These are phyloP conservation scores for Drosophila prostipennis DNA, from an alignment of 2,888 invertebrate species.

Conservation along the genomic window DNA sequence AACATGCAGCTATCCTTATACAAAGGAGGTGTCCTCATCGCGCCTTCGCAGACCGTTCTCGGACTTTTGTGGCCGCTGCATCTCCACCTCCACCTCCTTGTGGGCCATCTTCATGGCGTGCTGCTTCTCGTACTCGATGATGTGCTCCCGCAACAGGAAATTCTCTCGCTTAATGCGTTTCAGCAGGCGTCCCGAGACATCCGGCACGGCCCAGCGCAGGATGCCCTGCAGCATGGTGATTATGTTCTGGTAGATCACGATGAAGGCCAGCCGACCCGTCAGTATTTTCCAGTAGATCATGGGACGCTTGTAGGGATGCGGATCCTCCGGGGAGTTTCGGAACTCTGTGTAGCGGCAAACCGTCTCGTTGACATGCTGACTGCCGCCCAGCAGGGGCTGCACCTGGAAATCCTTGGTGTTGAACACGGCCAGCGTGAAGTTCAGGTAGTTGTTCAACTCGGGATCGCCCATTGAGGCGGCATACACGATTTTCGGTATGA, in stretches of 20 bases:
- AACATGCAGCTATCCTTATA: constrained; percentile 54
- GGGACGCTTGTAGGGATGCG: constrained; percentile 86
- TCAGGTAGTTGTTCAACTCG: constrained; percentile 88
- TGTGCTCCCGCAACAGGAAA: constrained; percentile 89
- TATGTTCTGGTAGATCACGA: constrained; percentile 91
- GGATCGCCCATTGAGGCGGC: constrained; percentile 83
- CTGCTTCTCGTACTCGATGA: constrained; percentile 87
- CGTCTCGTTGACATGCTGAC: constrained; percentile 81
- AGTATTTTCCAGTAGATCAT: constrained; percentile 90
- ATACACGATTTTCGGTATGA: constrained; percentile 92
- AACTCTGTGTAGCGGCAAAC: constrained; percentile 89
- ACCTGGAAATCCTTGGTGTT: constrained; percentile 86
- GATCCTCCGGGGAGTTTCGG: constrained; percentile 86
- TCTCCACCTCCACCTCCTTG: not conserved
- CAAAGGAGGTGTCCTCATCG: constrained; percentile 54
- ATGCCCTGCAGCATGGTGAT: constrained; percentile 89
- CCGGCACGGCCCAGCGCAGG: constrained; percentile 91
- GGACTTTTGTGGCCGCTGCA: not conserved
- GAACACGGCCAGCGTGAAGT: constrained; percentile 89
- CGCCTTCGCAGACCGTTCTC: constrained; percentile 29
- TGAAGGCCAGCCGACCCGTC: constrained; percentile 90
- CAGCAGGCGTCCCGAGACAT: constrained; percentile 88
- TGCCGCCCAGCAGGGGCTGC: constrained; percentile 69
- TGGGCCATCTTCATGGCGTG: constrained; percentile 47
- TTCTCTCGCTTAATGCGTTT: constrained; percentile 90